Evolutionary conservation across 1,140 invertebrate species (phyloP).

Genomic region (Choristoneura fumiferana): DNA sequence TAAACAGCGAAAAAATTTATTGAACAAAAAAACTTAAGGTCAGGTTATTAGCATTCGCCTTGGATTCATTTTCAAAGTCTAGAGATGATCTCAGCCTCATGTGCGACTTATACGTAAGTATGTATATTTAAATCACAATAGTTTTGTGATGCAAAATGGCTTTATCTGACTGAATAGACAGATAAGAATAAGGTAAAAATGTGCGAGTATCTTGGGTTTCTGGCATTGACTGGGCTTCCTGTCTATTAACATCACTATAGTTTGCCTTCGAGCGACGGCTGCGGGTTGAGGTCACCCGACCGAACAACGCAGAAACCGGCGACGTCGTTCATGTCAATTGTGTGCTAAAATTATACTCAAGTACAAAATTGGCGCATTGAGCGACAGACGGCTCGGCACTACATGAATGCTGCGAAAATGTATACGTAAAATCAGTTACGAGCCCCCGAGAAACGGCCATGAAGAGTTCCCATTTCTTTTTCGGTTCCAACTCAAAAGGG

Average conservation of each 20-base stretch:
- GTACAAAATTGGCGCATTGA: slow-evolving; percentile 13
- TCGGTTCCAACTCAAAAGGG: too few relatives aligned
- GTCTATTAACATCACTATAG: slow-evolving; percentile 69
- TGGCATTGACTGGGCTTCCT: slow-evolving; percentile 69
- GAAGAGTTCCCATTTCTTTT: too few relatives aligned
- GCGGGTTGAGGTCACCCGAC: slow-evolving; percentile 64
- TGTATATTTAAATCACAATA: slow-evolving; percentile 49
- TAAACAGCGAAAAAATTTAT: too few relatives aligned
- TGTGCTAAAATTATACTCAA: slow-evolving; percentile 15
- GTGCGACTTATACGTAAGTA: slow-evolving; percentile 31
- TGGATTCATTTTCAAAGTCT: slow-evolving; percentile 48
- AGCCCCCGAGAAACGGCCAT: too few relatives aligned
- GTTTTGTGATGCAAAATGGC: slow-evolving; percentile 45
- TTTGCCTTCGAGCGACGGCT: slow-evolving; percentile 68
- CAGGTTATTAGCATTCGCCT: slow-evolving; percentile 46
- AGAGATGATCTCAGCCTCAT: slow-evolving; percentile 50
- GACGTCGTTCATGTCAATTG: slow-evolving; percentile 10
- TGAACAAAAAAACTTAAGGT: slow-evolving; percentile 49
- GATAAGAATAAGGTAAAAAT: slow-evolving; percentile 16
- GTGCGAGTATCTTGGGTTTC: slow-evolving; percentile 33
- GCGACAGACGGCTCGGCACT: neutral
- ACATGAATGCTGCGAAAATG: slow-evolving; percentile 1
- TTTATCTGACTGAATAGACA: slow-evolving; percentile 37
- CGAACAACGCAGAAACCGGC: slow-evolving; percentile 17
- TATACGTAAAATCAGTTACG: too few relatives aligned